These are phyloP conservation scores for Pristiophorus japonicus DNA, from an alignment of 2,113 vertebrate genomes.

Conservation along the genomic window DNA sequence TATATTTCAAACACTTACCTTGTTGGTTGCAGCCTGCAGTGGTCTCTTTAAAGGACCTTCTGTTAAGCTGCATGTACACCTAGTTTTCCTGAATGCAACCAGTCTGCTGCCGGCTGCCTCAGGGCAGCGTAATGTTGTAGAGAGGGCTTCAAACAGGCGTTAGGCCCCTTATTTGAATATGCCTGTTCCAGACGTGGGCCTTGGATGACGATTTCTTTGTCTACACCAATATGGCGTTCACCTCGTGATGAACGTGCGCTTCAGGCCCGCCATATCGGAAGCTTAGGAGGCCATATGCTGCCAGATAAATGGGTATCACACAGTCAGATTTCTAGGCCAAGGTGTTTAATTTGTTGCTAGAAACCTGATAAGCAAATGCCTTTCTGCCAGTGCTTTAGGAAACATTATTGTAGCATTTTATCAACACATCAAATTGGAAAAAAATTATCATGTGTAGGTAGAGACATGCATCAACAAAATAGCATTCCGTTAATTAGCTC, in stretches of 20 bases:
- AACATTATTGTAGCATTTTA: background rate
- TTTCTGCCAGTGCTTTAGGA: background rate
- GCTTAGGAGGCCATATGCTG: too few species aligned
- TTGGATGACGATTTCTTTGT: background rate
- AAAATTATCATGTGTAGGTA: background rate
- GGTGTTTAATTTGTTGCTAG: background rate
- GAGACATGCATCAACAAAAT: slow-evolving; percentile 4
- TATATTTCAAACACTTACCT: background rate
- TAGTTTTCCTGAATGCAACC: background rate
- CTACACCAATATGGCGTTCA: background rate
- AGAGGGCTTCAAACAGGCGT: background rate
- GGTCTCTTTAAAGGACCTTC: background rate
- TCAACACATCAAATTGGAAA: background rate
- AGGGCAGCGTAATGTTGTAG: background rate
- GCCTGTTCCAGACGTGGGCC: background rate
- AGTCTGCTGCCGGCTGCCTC: background rate
- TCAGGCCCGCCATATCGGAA: background rate
- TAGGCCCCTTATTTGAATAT: background rate
- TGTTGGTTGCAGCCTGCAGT: background rate
- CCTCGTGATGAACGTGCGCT: background rate
- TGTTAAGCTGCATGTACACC: background rate
- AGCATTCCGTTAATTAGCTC: slow-evolving; percentile 29
- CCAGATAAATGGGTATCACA: background rate
- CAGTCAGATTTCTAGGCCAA: background rate
- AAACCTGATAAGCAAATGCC: background rate